Base-by-base conservation (phyloP, 2,888 invertebrate genomes). In the Sesamia inferens region DNA sequence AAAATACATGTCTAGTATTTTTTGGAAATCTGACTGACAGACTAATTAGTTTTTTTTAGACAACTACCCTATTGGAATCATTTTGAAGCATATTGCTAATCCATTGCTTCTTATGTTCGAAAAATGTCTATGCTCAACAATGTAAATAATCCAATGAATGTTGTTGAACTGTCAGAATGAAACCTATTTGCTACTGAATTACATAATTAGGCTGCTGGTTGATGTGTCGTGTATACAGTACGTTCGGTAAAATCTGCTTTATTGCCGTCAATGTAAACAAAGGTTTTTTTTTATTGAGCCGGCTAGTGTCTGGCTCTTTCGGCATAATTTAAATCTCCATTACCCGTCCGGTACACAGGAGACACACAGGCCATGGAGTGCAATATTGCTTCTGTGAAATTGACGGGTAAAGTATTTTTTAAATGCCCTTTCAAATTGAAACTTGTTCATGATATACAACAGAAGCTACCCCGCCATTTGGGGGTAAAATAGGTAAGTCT, bases 241-340 rank as follows among this genome's bases (percentile, higher is more conserved):
- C 42, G 39, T 58, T 47, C 47, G 48, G 47, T 54, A 54, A 39
- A 7, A 5, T 39, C 39, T 39, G 48, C 58, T 79, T 79, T 74
- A 79, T 79, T 78, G 67, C 63, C 54, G 66, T 67, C 22, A 74
- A 58, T 48, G 74, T 74, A 78, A 79, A 79, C 79, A 78, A 73
- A 64, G 54, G 67, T 74, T 73, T 75, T 73, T 74, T 73, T 75
- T 73, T 66, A 79, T 73, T 77, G 74, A 63, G 63, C 74, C 57
- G 57, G 66, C 61, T 39, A 77, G 74, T 79, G 74, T 79, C 57
- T 54, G 58, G 63, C 74, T 63, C 42, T 78, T 73, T 78, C 47
- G 42, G 77, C 47, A 78, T 78, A 78, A 79, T 78, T 78, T 48
- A 58, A 78, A 79, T 79, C 42, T 67, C 67, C 57, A 63, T 79